Evolutionary conservation across 2,797 vertebrate species (phyloP).

Genomic region (Anguilla obscura): DNA sequence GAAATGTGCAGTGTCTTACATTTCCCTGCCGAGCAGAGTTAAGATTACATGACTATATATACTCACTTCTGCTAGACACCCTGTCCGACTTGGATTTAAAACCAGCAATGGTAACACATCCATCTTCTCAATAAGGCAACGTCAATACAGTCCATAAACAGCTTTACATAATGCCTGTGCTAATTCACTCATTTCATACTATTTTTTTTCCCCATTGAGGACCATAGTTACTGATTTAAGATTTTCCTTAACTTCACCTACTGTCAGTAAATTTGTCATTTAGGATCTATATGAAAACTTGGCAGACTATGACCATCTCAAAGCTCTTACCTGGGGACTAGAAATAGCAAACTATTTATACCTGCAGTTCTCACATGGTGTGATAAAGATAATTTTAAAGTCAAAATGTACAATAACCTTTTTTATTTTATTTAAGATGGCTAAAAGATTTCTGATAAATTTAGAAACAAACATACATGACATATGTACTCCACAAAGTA

Average conservation of each 20-base stretch:
- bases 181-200: neutral
- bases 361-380: neutral
- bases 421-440: no score
- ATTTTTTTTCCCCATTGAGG: neutral
- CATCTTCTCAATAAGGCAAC: neutral
- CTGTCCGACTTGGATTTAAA: neutral
- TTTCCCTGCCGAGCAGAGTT: slow-evolving; percentile 8
- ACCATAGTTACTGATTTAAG: neutral
- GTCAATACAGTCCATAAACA: neutral
- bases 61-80: neutral
- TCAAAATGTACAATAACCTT: no score
- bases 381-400: no score
- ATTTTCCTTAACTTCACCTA: neutral
- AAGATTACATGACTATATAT: slow-evolving; percentile 33
- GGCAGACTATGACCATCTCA: neutral
- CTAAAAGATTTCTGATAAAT: no score
- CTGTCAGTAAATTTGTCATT: neutral
- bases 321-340: neutral
- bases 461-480: no score
- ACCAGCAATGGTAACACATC: neutral
- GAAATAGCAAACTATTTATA: neutral
- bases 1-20: slow-evolving; percentile 17
- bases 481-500: no score
- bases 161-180: neutral
- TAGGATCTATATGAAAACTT: neutral